A percentile compares a stretch with the other conserved stretches of the same genome.
Evolutionary conservation across 2,888 invertebrate genomes (phyloP).

Genomic region (Torymus aiolomorphi): DNA sequence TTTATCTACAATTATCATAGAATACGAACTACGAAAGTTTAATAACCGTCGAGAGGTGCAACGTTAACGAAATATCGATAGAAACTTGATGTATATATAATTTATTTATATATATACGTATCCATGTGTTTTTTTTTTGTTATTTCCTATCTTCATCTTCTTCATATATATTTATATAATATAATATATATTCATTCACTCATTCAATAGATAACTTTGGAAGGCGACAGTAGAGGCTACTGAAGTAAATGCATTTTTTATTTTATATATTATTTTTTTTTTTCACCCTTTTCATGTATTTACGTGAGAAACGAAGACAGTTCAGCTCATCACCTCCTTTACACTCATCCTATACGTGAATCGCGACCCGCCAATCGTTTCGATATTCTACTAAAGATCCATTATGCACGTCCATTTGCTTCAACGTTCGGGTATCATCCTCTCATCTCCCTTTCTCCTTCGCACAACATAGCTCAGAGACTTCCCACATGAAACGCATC

Average conservation of each 20-base stretch:
- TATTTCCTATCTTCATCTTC: no score
- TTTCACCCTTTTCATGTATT: no score
- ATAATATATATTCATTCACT: conserved; percentile 58
- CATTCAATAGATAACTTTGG: conserved; percentile 63
- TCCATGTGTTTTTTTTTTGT: conserved; percentile 28
- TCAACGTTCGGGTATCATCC: no score
- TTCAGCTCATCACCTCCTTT: conserved; percentile 27
- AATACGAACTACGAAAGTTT: conserved; percentile 56
- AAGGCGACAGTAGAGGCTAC: conserved; percentile 73
- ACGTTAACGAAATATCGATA: conserved; percentile 65
- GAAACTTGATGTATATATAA: conserved; percentile 65
- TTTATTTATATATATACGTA: conserved; percentile 57
- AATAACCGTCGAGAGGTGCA: conserved; percentile 62
- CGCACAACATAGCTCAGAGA: no score
- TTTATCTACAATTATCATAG: conserved; percentile 49
- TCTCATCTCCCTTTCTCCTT: no score
- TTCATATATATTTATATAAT: conserved; percentile 47
- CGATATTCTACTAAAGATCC: conserved; percentile 11
- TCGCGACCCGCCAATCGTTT: neutral
- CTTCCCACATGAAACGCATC: neutral
- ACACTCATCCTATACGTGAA: conserved; percentile 7
- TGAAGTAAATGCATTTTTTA: conserved; percentile 70
- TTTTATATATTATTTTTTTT: no score
- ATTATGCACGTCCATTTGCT: no score
- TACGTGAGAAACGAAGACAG: conserved; percentile 66